Conservation (phyloP, 2,113 vertebrate species). For the Limnothrissa miodon region DNA sequence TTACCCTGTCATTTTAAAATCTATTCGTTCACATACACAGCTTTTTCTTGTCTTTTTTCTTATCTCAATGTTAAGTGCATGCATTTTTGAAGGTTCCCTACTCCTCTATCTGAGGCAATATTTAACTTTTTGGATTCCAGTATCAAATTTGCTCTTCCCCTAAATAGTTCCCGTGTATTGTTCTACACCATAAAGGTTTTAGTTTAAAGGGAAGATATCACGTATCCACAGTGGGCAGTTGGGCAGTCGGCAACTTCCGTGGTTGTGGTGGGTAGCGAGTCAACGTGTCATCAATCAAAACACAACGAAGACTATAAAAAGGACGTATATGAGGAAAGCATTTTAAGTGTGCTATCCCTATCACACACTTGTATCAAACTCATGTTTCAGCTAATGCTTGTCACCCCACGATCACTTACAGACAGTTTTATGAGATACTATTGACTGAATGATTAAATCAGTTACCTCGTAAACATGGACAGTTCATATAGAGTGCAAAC, state of each 20-base stretch:
- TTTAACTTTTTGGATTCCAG: neutral
- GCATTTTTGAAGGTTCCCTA: neutral
- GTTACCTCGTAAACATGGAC: neutral
- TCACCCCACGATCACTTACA: neutral
- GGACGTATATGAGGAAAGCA: neutral
- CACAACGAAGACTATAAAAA: neutral
- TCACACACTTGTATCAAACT: neutral
- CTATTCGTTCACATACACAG: neutral
- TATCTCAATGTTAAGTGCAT: too few relatives aligned
- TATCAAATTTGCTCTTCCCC: neutral
- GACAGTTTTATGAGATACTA: neutral
- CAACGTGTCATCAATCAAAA: neutral
- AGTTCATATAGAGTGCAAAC: neutral
- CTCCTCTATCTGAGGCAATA: neutral
- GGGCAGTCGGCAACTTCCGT: neutral
- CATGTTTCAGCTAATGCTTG: neutral
- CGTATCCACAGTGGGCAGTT: neutral
- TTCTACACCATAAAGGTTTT: neutral
- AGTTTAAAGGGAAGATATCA: neutral
- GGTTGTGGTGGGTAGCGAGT: neutral
- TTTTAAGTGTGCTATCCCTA: neutral
- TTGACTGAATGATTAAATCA: neutral
- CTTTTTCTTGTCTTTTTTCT: neutral
- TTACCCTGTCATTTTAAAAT: too few relatives aligned
- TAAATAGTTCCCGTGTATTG: neutral